phyloP scores from a whole-genome alignment of 2,888 invertebrate genomes.

The Meganola albula region DNA sequence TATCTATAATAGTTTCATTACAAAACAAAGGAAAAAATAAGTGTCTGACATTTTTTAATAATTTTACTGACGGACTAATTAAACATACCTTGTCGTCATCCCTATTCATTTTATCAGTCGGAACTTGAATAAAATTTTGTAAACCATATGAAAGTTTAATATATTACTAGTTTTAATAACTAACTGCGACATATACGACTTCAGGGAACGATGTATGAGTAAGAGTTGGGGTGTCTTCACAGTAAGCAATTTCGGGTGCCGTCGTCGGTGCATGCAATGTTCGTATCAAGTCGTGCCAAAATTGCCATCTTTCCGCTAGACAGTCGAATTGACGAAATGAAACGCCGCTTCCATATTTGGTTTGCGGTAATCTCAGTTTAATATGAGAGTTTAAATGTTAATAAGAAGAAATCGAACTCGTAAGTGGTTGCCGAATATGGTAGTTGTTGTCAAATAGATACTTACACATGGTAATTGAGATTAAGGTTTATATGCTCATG shows the following conservation, averaged over 20 bases:
- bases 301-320: slow-evolving; percentile 59
- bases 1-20: too few species aligned
- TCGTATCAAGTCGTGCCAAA: slow-evolving; percentile 57
- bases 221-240: slow-evolving; percentile 55
- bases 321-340: slow-evolving; percentile 29
- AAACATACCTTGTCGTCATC: too few species aligned
- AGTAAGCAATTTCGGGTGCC: slow-evolving; percentile 68
- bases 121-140: slow-evolving; percentile 2
- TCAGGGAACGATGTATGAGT: slow-evolving; percentile 56
- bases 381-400: slow-evolving; percentile 16
- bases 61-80: too few species aligned
- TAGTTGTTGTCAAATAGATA: too few species aligned
- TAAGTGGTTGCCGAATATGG: background rate
- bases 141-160: background rate
- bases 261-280: slow-evolving; percentile 45
- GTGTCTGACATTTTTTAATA: too few species aligned
- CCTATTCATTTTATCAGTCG: background rate
- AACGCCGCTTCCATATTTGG: slow-evolving; percentile 28
- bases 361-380: slow-evolving; percentile 37
- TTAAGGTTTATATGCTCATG: too few species aligned
- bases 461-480: too few species aligned
- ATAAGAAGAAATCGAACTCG: slow-evolving; percentile 8
- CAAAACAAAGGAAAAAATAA: too few species aligned
- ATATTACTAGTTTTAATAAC: slow-evolving; percentile 15
- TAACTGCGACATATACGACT: slow-evolving; percentile 38